These are phyloP conservation scores for Gallirallus australis DNA, from an alignment of 2,797 vertebrate genomes.

Conservation along the genomic window DNA sequence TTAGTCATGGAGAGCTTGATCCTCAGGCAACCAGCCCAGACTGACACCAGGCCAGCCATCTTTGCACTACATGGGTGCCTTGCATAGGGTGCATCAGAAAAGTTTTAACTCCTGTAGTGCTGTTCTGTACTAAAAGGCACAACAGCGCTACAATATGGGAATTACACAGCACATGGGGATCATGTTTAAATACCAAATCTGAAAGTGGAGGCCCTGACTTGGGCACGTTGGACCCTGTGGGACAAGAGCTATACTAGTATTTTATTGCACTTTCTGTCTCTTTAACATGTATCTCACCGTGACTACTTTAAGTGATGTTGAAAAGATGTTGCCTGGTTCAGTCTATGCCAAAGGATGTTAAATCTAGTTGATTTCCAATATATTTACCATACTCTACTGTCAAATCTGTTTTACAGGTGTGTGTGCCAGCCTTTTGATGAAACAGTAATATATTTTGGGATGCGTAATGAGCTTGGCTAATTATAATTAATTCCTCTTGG, in stretches of 20 bases:
- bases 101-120: neutral
- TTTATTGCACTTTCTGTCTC: slow-evolving; percentile 6
- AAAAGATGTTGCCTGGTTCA: slow-evolving; percentile 28
- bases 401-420: slow-evolving; percentile 35
- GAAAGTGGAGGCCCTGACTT: neutral
- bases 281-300: neutral
- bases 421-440: slow-evolving; percentile 19
- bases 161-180: neutral
- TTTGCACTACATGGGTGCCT: neutral
- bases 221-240: neutral
- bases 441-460: slow-evolving; percentile 5
- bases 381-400: slow-evolving; percentile 14
- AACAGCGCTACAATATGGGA: neutral
- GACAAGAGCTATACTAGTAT: neutral
- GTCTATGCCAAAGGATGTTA: slow-evolving; percentile 4
- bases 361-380: slow-evolving; percentile 33
- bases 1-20: neutral
- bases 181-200: neutral
- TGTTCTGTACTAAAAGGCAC: neutral
- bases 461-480: slow-evolving; percentile 33
- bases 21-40: neutral
- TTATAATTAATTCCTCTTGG: slow-evolving; percentile 36
- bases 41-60: neutral
- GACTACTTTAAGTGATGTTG: neutral
- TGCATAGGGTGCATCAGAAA: neutral